Evolutionary conservation across 2,888 invertebrate species (phyloP), one percentile per base, ranked within the genome.

Genomic region (Acleris sparsana): DNA sequence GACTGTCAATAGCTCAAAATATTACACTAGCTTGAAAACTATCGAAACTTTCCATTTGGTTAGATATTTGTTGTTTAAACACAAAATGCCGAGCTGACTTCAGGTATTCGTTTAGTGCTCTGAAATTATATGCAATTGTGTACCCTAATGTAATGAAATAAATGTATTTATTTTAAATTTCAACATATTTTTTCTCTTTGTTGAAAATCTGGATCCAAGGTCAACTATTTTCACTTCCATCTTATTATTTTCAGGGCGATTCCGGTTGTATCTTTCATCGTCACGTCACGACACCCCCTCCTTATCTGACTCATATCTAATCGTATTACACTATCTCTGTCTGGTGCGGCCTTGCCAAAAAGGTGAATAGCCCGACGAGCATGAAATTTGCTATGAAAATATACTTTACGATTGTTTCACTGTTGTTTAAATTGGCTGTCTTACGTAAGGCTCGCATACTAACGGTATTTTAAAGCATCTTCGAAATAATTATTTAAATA

Each of bases 321-420:
- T 61, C 62, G 33, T 51, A 62, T 53, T 57, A 39, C 4, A 20
- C 69, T 57, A 18, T 80, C 80, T 77, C 74, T 70, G 29, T 80
- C 73, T 61, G 51, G 60, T 60, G 70, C 76, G 80, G 83, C 86
- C 85, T 86, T 85, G 85, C 79, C 73, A 78, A 79, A 68, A 77
- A 83, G 85, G 82, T 85, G 77, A 86, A 85, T 72, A 84, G 71
- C 81, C 84, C 69, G 72, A 63, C 63, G 57, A 70, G 71, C 77
- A 73, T 76, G 74, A 75, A 71, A 67, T 58, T 57, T 52, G 62
- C 62, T 67, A 67, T 61, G 65, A 66, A 69, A 65, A 65, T 69
- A 67, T 61, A 58, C 53, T 62, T 66, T 69, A 63, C 57, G 62
- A 62, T 67, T 63, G 63, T 59, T 59, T 58, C 58, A 11, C 33